Percentiles rank a stretch among this genome's conserved stretches.
These are phyloP conservation scores for Dryobota labecula DNA, from an alignment of 2,888 invertebrate genomes.

Conservation along the genomic window DNA sequence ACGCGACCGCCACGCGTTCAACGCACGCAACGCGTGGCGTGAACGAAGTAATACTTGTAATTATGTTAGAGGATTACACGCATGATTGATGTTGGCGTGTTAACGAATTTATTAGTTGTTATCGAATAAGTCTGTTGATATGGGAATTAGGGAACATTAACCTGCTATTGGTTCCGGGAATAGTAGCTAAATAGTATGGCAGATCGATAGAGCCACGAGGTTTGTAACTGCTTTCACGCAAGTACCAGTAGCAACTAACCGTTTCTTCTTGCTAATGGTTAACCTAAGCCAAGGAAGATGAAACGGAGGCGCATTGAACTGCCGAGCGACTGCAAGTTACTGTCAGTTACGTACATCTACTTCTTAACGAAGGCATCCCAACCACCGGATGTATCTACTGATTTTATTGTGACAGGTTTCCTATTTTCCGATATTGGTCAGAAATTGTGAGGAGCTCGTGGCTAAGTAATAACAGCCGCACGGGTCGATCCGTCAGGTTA, in stretches of 20 bases:
- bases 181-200: too few relatives aligned
- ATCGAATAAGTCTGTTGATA: conserved; percentile 45
- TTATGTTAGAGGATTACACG: conserved; percentile 61
- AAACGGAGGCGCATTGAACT: not conserved
- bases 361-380: not conserved
- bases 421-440: not conserved
- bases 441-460: too few relatives aligned
- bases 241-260: not conserved
- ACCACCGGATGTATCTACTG: not conserved
- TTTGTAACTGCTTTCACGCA: not conserved
- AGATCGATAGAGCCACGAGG: not conserved
- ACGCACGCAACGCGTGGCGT: conserved; percentile 47
- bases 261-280: too few relatives aligned
- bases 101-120: conserved; percentile 59
- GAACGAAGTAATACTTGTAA: conserved; percentile 58
- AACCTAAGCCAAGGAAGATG: not conserved
- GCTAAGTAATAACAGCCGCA: too few relatives aligned
- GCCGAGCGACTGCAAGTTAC: too few relatives aligned
- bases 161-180: conserved; percentile 7
- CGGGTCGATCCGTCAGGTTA: too few relatives aligned
- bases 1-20: conserved; percentile 41
- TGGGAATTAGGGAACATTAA: conserved; percentile 50
- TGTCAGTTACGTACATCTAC: too few relatives aligned
- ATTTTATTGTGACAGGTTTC: not conserved
- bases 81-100: conserved; percentile 63